Percentiles rank a stretch among this genome's conserved stretches.
Conservation (phyloP, 2,797 vertebrate species). For the Botia almorhae region DNA sequence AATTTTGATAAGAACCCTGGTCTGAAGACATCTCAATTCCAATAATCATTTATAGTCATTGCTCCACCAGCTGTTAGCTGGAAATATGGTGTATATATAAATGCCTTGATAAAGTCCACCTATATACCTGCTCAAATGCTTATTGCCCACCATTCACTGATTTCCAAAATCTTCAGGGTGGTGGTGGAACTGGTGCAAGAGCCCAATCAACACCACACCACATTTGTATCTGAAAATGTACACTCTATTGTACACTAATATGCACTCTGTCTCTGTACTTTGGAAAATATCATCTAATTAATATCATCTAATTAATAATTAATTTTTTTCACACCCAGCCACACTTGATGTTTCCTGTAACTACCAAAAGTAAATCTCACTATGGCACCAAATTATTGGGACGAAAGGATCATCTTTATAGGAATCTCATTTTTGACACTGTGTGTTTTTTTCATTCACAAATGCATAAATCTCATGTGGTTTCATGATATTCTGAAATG, state of each 20-base stretch:
- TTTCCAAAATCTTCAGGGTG: too few relatives aligned
- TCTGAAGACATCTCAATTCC: too few relatives aligned
- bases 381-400: neutral
- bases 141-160: too few relatives aligned
- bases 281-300: neutral
- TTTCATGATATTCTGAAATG: neutral
- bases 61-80: too few relatives aligned
- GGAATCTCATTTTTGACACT: neutral
- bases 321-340: neutral
- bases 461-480: neutral
- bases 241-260: neutral
- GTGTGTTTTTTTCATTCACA: neutral
- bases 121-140: too few relatives aligned
- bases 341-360: neutral
- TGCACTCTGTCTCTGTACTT: neutral
- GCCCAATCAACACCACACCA: too few relatives aligned
- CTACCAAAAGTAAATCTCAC: neutral
- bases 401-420: neutral
- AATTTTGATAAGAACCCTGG: too few relatives aligned
- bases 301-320: neutral
- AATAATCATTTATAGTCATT: too few relatives aligned
- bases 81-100: too few relatives aligned
- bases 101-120: too few relatives aligned
- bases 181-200: too few relatives aligned
- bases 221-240: too few relatives aligned